phyloP scores from a whole-genome alignment of 2,888 invertebrate species.

The Monopis laevigella region DNA sequence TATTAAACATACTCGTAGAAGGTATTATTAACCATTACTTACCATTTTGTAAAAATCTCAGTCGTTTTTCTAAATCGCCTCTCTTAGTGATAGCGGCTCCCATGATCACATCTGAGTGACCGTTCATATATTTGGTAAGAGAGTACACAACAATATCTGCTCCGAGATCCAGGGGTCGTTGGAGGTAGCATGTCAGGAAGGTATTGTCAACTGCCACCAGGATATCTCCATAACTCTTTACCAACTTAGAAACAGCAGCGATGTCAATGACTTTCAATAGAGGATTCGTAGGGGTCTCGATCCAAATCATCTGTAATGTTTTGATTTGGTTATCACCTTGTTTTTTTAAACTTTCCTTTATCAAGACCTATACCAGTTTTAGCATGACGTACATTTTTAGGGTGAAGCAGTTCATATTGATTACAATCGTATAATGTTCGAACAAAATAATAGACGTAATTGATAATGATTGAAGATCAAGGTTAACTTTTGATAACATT shows the following conservation, averaged over 20 bases:
- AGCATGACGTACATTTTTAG: neutral
- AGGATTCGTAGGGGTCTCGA: slow-evolving; percentile 98
- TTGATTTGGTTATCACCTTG: slow-evolving; percentile 8
- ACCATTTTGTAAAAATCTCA: slow-evolving; percentile 92
- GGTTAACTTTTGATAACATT: neutral
- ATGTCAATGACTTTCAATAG: slow-evolving; percentile 91
- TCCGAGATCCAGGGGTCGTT: slow-evolving; percentile 89
- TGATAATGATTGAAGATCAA: slow-evolving; percentile 2
- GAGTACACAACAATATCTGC: slow-evolving; percentile 94
- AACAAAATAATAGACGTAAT: neutral
- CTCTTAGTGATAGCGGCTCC: slow-evolving; percentile 84
- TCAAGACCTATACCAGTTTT: slow-evolving; percentile 6
- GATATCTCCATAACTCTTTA: slow-evolving; percentile 66
- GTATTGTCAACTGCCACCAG: slow-evolving; percentile 92
- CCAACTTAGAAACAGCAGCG: slow-evolving; percentile 68
- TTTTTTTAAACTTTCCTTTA: neutral
- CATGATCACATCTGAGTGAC: slow-evolving; percentile 98
- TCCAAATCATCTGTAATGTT: slow-evolving; percentile 80
- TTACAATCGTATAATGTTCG: slow-evolving; percentile 4
- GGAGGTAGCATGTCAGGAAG: slow-evolving; percentile 89
- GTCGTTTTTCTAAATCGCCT: slow-evolving; percentile 73
- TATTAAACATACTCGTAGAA: too few species aligned
- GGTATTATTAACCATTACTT: too few species aligned
- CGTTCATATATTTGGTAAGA: slow-evolving; percentile 97
- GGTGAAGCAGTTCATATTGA: slow-evolving; percentile 8